phyloP scores from a whole-genome alignment of 1,140 invertebrate genomes.

The Diuraphis noxia region DNA sequence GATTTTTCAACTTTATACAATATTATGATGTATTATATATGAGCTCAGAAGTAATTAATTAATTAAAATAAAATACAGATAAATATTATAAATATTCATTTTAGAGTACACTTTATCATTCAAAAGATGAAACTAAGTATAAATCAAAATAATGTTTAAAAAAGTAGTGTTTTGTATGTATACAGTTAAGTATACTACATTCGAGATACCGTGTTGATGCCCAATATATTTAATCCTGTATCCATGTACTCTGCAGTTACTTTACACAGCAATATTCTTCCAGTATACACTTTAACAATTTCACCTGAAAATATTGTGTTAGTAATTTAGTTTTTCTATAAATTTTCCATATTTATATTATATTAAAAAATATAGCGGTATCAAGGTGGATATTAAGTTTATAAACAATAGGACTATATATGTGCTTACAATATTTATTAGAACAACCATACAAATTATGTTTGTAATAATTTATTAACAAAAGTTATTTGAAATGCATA shows the following conservation, averaged over 20 bases:
- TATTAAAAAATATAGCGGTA: not conserved
- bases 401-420: not conserved
- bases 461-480: not conserved
- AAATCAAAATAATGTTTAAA: not conserved
- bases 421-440: not conserved
- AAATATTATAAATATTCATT: not conserved
- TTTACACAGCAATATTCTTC: slow-evolving; percentile 89
- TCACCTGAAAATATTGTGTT: slow-evolving; percentile 60
- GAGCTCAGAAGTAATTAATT: not conserved
- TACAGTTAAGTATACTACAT: slow-evolving; percentile 71
- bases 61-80: not conserved
- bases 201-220: slow-evolving; percentile 85
- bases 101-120: not conserved
- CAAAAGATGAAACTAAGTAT: not conserved
- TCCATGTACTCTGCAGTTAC: slow-evolving; percentile 86
- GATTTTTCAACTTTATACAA: not conserved
- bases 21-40: not conserved
- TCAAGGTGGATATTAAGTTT: not conserved
- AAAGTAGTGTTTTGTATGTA: not conserved
- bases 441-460: not conserved
- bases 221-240: slow-evolving; percentile 86
- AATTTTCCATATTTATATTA: not conserved
- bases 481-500: not conserved
- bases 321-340: not conserved
- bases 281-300: slow-evolving; percentile 82